Percentiles rank a stretch among this genome's conserved stretches.
Conservation (phyloP, 2,888 invertebrate genomes). For the Diloba caeruleocephala region DNA sequence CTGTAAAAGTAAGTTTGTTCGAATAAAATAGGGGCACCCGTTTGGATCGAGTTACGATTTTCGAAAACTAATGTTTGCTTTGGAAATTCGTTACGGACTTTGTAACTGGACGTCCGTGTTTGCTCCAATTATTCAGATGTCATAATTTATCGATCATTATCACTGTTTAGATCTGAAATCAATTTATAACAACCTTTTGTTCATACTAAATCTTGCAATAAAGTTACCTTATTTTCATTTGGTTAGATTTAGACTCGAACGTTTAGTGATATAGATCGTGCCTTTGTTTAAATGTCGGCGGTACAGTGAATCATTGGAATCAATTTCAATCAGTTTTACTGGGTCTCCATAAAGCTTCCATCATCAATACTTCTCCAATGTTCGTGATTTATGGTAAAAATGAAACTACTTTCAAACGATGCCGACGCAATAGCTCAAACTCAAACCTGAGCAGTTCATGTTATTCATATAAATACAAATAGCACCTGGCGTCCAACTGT, state of each 20-base stretch:
- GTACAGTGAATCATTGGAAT: too few species aligned
- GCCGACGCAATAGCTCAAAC: too few species aligned
- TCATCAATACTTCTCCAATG: too few species aligned
- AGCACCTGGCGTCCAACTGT: constrained; percentile 57
- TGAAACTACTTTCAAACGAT: too few species aligned
- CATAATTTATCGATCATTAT: constrained; percentile 57
- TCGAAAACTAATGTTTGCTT: constrained; percentile 85
- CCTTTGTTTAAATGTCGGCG: too few species aligned
- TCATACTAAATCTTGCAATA: too few species aligned
- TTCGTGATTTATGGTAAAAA: too few species aligned
- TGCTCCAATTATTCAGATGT: constrained; percentile 77
- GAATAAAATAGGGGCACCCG: constrained; percentile 78
- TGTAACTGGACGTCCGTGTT: constrained; percentile 73
- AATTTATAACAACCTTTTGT: not conserved
- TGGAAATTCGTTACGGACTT: constrained; percentile 87
- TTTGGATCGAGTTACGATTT: constrained; percentile 81
- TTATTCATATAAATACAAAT: not conserved
- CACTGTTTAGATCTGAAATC: constrained; percentile 1
- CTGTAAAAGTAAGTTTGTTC: constrained; percentile 21
- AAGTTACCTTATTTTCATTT: too few species aligned
- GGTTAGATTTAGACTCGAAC: too few species aligned
- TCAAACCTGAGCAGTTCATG: not conserved
- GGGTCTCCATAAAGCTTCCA: too few species aligned
- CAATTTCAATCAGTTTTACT: too few species aligned
- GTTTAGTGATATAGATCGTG: too few species aligned